These are phyloP conservation scores for Sylvia atricapilla DNA, from an alignment of 2,113 vertebrate species.

Conservation along the genomic window DNA sequence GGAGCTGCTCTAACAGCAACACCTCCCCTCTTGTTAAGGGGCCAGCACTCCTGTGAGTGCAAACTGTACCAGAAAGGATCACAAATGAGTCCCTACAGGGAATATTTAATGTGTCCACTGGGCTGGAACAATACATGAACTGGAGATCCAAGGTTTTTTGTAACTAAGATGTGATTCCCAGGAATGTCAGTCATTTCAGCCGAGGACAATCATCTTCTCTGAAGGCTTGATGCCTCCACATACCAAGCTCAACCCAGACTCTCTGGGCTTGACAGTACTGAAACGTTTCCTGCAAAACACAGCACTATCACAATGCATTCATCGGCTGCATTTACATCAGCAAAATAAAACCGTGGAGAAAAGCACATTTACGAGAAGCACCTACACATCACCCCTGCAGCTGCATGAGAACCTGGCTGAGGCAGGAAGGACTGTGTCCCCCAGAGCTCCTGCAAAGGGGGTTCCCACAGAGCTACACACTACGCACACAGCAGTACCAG, in stretches of 20 bases:
- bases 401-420: not conserved
- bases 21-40: not conserved
- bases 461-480: not conserved
- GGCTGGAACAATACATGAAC: not conserved
- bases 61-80: not conserved
- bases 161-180: not conserved
- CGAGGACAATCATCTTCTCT: not conserved
- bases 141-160: not conserved
- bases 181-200: not conserved
- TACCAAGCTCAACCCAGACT: not conserved
- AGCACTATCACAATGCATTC: not conserved
- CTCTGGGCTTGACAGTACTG: not conserved
- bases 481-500: not conserved
- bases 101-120: not conserved
- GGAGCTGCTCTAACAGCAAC: not conserved
- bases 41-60: not conserved
- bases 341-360: not conserved
- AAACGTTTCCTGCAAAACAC: not conserved
- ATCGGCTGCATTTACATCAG: not conserved
- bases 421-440: not conserved
- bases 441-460: not conserved
- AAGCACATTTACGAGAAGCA: not conserved
- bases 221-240: not conserved
- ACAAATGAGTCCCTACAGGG: not conserved
- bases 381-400: not conserved